These are phyloP conservation scores for Sphinx pinastri DNA, from an alignment of 2,888 invertebrate genomes.

Conservation along the genomic window DNA sequence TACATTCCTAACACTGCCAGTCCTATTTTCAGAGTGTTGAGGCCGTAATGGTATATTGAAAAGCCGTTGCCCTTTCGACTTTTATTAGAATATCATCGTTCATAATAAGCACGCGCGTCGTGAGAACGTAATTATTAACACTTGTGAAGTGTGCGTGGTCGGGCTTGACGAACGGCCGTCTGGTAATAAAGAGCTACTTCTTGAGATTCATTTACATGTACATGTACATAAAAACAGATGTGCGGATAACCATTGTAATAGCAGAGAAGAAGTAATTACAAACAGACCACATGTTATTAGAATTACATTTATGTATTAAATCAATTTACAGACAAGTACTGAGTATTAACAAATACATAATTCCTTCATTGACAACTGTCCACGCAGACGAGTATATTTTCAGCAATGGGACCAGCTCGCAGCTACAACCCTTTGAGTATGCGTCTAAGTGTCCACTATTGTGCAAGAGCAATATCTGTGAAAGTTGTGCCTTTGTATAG, in stretches of 20 bases:
- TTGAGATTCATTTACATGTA: neutral
- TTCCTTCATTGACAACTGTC: neutral
- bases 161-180: neutral
- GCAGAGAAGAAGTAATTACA: too few species aligned
- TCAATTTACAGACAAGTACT: too few species aligned
- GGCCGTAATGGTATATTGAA: neutral
- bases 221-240: neutral
- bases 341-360: too few species aligned
- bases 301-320: too few species aligned
- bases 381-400: neutral
- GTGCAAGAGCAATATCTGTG: constrained; percentile 68
- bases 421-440: constrained; percentile 35
- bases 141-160: constrained; percentile 27
- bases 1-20: constrained; percentile 18
- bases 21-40: constrained; percentile 13
- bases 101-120: constrained; percentile 12
- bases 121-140: constrained; percentile 29
- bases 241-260: too few species aligned
- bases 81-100: constrained; percentile 23
- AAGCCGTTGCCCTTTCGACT: constrained; percentile 21
- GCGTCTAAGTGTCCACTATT: constrained; percentile 56
- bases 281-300: too few species aligned
- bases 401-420: neutral
- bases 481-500: constrained; percentile 77
- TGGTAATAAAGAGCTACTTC: neutral